A percentile compares a stretch with the other conserved stretches of the same genome.
Conservation (phyloP, 1,140 invertebrate genomes). For the Homalodisca vitripennis region DNA sequence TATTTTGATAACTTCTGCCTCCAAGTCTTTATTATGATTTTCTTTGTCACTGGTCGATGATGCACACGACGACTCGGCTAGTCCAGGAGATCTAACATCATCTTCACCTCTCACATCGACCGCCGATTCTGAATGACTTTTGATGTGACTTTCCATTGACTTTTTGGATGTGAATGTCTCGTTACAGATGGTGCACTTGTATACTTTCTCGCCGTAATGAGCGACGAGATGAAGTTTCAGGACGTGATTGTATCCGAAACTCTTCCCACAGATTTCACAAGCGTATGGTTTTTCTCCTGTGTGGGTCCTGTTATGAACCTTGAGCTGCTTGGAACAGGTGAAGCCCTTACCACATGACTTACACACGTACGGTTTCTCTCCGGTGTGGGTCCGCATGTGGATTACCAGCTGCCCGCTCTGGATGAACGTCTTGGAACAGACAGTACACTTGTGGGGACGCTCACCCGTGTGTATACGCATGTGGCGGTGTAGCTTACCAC, state of each 20-base stretch:
- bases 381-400: conserved; percentile 84
- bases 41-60: conserved; percentile 52
- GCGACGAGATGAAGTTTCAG: conserved; percentile 86
- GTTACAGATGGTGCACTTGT: conserved; percentile 87
- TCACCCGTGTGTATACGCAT: conserved; percentile 92
- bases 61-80: conserved; percentile 42
- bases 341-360: conserved; percentile 83
- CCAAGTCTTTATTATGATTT: conserved; percentile 42
- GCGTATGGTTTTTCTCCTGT: conserved; percentile 77
- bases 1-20: background rate
- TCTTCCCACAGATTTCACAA: conserved; percentile 77
- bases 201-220: conserved; percentile 88
- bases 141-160: conserved; percentile 84
- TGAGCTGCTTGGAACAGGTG: conserved; percentile 87
- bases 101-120: conserved; percentile 41
- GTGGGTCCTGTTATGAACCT: conserved; percentile 82
- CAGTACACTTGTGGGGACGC: conserved; percentile 89
- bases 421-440: conserved; percentile 89
- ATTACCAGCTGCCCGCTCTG: conserved; percentile 85
- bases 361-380: conserved; percentile 90
- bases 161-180: conserved; percentile 88
- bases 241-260: conserved; percentile 86
- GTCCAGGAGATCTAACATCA: conserved; percentile 43
- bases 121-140: conserved; percentile 72
- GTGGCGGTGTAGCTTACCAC: conserved; percentile 87